Evolutionary conservation across 1,140 invertebrate genomes (phyloP), one percentile per base, ranked within the genome.

Genomic region (Drosophila truncata): DNA sequence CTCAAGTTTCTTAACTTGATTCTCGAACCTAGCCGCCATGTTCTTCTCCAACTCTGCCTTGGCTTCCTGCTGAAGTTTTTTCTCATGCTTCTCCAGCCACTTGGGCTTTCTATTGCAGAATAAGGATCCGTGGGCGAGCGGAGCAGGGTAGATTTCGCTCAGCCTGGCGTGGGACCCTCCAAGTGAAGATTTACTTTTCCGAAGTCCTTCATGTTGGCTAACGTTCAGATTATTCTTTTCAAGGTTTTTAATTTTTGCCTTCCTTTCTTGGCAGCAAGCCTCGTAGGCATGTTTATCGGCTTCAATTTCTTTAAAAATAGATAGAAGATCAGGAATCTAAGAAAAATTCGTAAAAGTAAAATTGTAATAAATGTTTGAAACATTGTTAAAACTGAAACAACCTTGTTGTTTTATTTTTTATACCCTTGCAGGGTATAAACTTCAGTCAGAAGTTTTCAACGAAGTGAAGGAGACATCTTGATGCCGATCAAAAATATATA

Each of bases 201-300:
- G 4, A 1, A 54, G 20, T 35, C 10, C 31, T 16, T 54, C 5
- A 23, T 23, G 1, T 23, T 35, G 20, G 13, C 8, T 23, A 6
- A 16, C 20, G 8, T 0, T 23, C 5, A 5, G 9, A 25, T 37
- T 0, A 6, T 35, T 10, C 14, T 23, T 23, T 33, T 2, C 13
- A 9, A 8, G 8, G 4, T 18, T 2, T 54, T 9, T 16, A 23
- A 16, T 14, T 9, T 9, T 29, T 27, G 3, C 29, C 20, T 39
- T 46, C 25, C 20, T 64, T 8, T 5, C 10, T 13, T 20, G 14
- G 10, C 31, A 54, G 31, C 18, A 23, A 13, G 41, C 27, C n/a
- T 41, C 29, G 20, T 74, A 74, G 3, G 25, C 35, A 5, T 23
- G 9, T 20, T 39, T 42, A 23, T 74, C 71, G 4, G 14, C 23